These are phyloP conservation scores for Ophthalmolycus amberensis DNA, from an alignment of 2,113 vertebrate species.

Conservation along the genomic window DNA sequence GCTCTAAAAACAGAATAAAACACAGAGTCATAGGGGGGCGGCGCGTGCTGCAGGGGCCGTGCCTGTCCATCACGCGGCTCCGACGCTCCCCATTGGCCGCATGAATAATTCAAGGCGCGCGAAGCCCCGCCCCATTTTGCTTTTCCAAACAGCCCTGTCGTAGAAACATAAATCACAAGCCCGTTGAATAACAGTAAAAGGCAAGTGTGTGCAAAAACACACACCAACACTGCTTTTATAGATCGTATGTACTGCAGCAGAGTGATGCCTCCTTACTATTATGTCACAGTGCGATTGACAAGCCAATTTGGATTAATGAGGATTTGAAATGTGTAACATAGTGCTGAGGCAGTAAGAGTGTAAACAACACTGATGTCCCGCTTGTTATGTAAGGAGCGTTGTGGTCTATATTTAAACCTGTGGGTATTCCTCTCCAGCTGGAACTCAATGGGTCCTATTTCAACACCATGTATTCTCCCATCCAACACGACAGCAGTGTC, in stretches of 20 bases:
- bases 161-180: conserved; percentile 44
- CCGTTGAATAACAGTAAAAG: conserved; percentile 33
- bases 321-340: conserved; percentile 39
- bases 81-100: conserved; percentile 61
- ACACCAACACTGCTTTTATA: neutral
- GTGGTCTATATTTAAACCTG: conserved; percentile 73
- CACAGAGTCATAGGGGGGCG: conserved; percentile 79
- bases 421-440: conserved; percentile 60
- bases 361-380: conserved; percentile 66
- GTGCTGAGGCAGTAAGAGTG: conserved; percentile 42
- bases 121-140: conserved; percentile 1
- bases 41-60: conserved; percentile 75
- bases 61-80: conserved; percentile 59
- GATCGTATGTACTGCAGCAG: no score
- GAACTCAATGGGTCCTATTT: conserved; percentile 27
- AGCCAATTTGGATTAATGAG: conserved; percentile 12
- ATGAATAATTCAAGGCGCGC: conserved; percentile 19
- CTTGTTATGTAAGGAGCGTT: conserved; percentile 71
- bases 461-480: neutral
- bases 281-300: neutral
- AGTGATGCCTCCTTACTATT: neutral
- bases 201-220: neutral
- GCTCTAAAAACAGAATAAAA: conserved; percentile 81
- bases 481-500: neutral
- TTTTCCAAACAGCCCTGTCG: conserved; percentile 22